phyloP scores from a whole-genome alignment of 2,113 vertebrate genomes.

The Antechinus flavipes region DNA sequence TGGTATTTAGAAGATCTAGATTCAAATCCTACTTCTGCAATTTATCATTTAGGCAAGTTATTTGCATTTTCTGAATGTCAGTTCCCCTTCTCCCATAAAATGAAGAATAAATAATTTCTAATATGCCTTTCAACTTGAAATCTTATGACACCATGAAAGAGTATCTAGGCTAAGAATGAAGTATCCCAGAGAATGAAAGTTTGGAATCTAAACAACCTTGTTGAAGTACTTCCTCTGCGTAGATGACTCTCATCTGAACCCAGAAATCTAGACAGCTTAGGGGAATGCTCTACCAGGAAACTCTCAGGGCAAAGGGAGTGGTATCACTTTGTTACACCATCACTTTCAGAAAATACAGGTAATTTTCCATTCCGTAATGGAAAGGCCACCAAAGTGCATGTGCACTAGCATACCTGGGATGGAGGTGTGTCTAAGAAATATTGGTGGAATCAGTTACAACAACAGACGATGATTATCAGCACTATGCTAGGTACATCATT shows the following conservation, averaged over 20 bases:
- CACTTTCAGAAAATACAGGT: background rate
- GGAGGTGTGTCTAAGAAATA: background rate
- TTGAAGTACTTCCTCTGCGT: background rate
- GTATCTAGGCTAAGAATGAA: background rate
- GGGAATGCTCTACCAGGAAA: background rate
- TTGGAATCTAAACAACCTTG: background rate
- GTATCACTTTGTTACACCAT: background rate
- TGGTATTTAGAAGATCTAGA: background rate
- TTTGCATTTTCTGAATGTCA: background rate
- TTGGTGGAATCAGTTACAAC: background rate
- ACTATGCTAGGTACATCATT: background rate
- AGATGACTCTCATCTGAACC: background rate
- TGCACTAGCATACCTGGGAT: background rate
- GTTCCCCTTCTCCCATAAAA: background rate
- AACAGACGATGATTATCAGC: background rate
- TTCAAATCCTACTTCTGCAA: background rate
- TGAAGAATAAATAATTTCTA: background rate
- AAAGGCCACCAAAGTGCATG: background rate
- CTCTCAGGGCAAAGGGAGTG: background rate
- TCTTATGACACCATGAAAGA: background rate
- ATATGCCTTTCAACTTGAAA: background rate
- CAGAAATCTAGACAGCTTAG: background rate
- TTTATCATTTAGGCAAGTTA: background rate
- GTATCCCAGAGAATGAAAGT: background rate
- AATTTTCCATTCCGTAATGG: background rate